phyloP scores from a whole-genome alignment of 2,797 vertebrate species.

The Chaetodon trifasciatus region DNA sequence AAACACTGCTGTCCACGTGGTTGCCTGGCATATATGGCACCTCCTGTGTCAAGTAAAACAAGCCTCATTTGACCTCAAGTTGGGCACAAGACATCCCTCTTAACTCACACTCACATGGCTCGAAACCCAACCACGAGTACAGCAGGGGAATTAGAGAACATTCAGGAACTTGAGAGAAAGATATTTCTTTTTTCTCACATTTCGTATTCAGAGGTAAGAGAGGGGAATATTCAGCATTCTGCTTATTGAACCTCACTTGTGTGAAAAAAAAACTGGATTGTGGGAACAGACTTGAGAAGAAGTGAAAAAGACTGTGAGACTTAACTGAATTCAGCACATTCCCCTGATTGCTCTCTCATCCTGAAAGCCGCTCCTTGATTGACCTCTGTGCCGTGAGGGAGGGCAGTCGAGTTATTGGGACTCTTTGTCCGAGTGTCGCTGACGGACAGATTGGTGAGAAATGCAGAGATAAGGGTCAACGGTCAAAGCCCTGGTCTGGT shows the following conservation, averaged over 20 bases:
- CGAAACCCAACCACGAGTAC: background rate
- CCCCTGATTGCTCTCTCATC: slow-evolving; percentile 28
- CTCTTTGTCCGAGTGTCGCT: slow-evolving; percentile 66
- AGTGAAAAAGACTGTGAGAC: slow-evolving; percentile 29
- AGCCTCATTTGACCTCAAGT: slow-evolving; percentile 48
- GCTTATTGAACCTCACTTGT: slow-evolving; percentile 25
- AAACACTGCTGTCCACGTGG: slow-evolving; percentile 45
- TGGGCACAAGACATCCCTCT: slow-evolving; percentile 1
- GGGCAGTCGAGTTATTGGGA: slow-evolving; percentile 62
- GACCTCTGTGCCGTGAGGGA: slow-evolving; percentile 33
- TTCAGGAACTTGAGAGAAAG: slow-evolving; percentile 25
- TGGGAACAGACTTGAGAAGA: slow-evolving; percentile 16
- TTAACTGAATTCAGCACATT: slow-evolving; percentile 37
- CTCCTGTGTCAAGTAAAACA: slow-evolving; percentile 11
- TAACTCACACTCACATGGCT: slow-evolving; percentile 8
- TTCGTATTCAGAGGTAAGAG: slow-evolving; percentile 31
- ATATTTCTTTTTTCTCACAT: slow-evolving; percentile 14
- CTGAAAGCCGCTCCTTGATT: slow-evolving; percentile 39
- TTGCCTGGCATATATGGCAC: slow-evolving; percentile 15
- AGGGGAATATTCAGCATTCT: slow-evolving; percentile 28
- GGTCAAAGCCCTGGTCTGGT: slow-evolving; percentile 77
- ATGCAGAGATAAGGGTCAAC: slow-evolving; percentile 62
- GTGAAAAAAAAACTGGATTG: slow-evolving; percentile 20
- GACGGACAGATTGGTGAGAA: slow-evolving; percentile 67
- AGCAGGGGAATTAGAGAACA: slow-evolving; percentile 23